phyloP scores from a whole-genome alignment of 2,113 vertebrate species.

The Tiliqua scincoides region DNA sequence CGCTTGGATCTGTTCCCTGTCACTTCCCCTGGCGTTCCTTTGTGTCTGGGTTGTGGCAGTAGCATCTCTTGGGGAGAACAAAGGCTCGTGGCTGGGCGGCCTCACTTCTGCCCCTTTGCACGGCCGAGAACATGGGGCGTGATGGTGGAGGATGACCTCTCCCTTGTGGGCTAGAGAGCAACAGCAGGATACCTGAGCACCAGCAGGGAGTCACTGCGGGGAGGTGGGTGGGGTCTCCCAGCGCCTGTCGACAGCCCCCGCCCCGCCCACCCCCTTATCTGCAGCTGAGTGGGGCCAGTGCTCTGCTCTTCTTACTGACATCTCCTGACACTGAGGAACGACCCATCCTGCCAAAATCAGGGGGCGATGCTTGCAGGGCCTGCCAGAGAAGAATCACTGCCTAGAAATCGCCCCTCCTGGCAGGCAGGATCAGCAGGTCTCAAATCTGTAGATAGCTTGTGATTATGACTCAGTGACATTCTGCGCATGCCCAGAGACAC shows the following conservation, averaged over 20 bases:
- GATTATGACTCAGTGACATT: neutral
- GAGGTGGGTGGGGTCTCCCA: neutral
- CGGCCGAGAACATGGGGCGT: neutral
- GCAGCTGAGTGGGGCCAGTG: neutral
- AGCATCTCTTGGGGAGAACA: neutral
- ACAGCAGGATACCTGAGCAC: neutral
- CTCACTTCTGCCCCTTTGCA: neutral
- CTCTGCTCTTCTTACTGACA: neutral
- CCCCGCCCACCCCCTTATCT: neutral
- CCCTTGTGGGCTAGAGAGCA: neutral
- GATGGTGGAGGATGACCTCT: neutral
- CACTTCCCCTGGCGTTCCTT: neutral
- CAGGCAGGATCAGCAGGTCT: neutral
- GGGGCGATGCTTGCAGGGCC: neutral
- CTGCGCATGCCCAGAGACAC: neutral
- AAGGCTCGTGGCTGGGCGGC: neutral
- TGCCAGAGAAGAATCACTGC: neutral
- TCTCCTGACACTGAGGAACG: neutral
- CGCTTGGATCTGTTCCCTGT: neutral
- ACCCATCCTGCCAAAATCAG: neutral
- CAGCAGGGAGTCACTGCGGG: too few relatives aligned
- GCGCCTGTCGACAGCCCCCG: too few relatives aligned
- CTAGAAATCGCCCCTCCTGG: neutral
- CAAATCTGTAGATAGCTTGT: neutral
- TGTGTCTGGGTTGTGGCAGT: constrained; percentile 7